Evolutionary conservation across 2,113 vertebrate species (phyloP), one percentile per base, ranked within the genome.

Genomic region (Furnarius figulus): DNA sequence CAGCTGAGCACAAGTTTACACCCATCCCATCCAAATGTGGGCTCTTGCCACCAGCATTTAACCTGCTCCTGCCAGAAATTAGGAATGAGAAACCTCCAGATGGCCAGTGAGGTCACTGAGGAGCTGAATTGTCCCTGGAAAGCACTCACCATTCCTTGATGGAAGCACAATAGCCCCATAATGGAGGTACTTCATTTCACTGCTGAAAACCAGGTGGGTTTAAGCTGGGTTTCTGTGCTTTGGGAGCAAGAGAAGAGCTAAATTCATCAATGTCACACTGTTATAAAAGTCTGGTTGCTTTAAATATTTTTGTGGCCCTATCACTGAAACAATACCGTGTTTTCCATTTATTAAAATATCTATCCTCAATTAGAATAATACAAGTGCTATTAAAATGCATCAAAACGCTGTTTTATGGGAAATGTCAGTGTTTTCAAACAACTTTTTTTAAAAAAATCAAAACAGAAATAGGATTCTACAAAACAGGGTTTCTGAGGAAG

Each of bases 121-220:
- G 67, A 76, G 72, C 21, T 66, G 75, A 50, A 58, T 33, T 58
- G 50, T 50, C 75, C 37, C 79, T 90, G 82, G 79, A 77, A 88
- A 55, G 28, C 55, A 5, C 42, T 70, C 37, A 70, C 1, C 21
- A 53, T 24, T 80, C 78, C 70, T 20, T 46, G 67, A 67, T 47
- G 50, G 55, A 73, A 88, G 66, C 31, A 67, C 20, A 83, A 53
- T 20, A 55, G 14, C 50, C 28, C 37, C 33, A 20, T 88, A 58
- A 85, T 65, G 10, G 18, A 35, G n/a, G 8, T 39, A 12, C 12
- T 83, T 92, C 24, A 79, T 65, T 82, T 73, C 59, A 49, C 13
- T 73, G 66, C 40, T 83, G 73, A 55, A 86, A 95, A 88, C 16
- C 85, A 88, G 59, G 67, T 86, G 88, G 68, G 50, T 70, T 90